Base-by-base conservation (phyloP, 2,113 vertebrate species). In the Indri indri region DNA sequence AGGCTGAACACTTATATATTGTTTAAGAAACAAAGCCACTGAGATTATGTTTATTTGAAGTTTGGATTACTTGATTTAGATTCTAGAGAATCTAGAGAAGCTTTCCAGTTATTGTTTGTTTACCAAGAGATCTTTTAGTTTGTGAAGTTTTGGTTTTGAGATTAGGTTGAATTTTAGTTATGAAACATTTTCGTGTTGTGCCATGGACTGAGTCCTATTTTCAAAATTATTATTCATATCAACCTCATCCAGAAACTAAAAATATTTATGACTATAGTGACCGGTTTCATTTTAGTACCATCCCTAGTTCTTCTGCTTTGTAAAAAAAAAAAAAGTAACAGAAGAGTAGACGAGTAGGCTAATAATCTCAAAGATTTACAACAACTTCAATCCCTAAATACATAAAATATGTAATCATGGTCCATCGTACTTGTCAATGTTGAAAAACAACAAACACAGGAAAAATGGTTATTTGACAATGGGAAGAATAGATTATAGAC, bases 91-190 rank as follows among this genome's bases (percentile, higher is more conserved):
- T 61, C n/a, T 85, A n/a, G 10, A 52, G 34, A 77, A 45, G 20
- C 10, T 71, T 94, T 92, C 90, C 7, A 92, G 42, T 66, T 61
- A 54, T 52, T 47, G 0, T 90, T 94, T 79, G 8, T 47, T 61
- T 87, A 79, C 25, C n/a, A 92, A 88, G 8, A 94, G 91, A 37
- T 8, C 6, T 40, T 96, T 86, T 66, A 65, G 66, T 59, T 76
- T 86, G n/a, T 66, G 14, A 77, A 66, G 65, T 71, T 18, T 76
- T 93, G 52, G 20, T 57, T 88, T 92, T 90, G 25, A 84, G 23
- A 91, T 57, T 82, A 76, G 6, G 45, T 88, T 93, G 37, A 76
- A 76, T 70, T 91, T 84, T 91, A 22, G 54, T 71, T 85, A 91
- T 93, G 50, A 96, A 80, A 70, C 4, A 70, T 40, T 42, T 88